phyloP scores from a whole-genome alignment of 1,140 invertebrate species.

The Bombus cullumanus region DNA sequence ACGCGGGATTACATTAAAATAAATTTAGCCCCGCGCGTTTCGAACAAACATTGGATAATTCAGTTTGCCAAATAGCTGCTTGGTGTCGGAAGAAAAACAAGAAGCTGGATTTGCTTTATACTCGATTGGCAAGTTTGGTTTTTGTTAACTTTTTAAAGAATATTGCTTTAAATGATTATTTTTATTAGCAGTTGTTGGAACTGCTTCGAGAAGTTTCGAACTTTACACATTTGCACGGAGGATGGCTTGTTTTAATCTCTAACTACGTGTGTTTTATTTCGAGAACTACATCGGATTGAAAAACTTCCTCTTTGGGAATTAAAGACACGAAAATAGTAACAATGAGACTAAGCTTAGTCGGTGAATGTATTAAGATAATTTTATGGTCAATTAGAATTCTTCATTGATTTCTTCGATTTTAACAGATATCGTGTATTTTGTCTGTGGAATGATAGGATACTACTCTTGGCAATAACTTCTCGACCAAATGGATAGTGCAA shows the following conservation, averaged over 20 bases:
- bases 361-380: too few species aligned
- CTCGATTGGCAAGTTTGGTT: neutral
- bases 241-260: too few species aligned
- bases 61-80: neutral
- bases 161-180: neutral
- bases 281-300: neutral
- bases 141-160: too few species aligned
- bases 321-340: neutral
- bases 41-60: neutral
- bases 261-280: too few species aligned
- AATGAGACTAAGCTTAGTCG: neutral
- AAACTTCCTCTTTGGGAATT: neutral
- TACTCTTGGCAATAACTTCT: too few species aligned
- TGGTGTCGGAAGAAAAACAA: neutral
- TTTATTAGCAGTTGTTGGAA: neutral
- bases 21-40: neutral
- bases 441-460: too few species aligned
- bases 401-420: too few species aligned
- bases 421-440: too few species aligned
- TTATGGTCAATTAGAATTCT: neutral
- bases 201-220: neutral
- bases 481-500: too few species aligned
- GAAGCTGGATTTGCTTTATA: neutral
- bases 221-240: neutral
- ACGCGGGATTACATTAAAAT: constrained; percentile 2